These are phyloP conservation scores for Enoplolaimus lenunculus DNA, from an alignment of 2,888 invertebrate genomes.

Conservation along the genomic window DNA sequence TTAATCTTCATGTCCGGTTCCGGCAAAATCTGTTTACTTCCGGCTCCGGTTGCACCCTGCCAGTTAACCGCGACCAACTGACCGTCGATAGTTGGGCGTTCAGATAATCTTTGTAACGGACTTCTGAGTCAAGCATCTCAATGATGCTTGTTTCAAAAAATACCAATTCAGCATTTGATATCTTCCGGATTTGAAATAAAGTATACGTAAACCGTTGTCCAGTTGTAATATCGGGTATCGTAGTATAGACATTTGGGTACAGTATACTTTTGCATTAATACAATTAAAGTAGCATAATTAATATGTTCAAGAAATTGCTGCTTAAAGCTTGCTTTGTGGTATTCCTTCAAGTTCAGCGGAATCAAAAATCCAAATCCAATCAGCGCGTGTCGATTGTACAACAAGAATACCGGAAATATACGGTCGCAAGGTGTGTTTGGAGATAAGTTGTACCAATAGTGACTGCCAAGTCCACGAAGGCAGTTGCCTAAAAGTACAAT, in stretches of 20 bases:
- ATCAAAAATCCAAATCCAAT: constrained; percentile 1
- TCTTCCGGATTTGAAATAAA: too few relatives aligned
- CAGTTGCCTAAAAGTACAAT: too few relatives aligned
- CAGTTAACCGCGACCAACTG: too few relatives aligned
- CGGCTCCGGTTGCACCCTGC: too few relatives aligned
- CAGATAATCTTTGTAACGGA: too few relatives aligned
- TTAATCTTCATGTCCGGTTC: too few relatives aligned
- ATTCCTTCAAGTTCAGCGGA: background rate
- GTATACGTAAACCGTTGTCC: constrained; percentile 4
- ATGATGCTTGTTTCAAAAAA: too few relatives aligned
- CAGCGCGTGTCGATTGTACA: constrained; percentile 27
- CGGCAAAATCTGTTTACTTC: too few relatives aligned
- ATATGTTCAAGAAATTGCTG: background rate
- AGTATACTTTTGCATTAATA: background rate
- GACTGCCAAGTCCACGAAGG: constrained; percentile 22
- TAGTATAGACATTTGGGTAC: background rate
- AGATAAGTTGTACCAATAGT: constrained; percentile 35
- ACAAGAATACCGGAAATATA: constrained; percentile 34
- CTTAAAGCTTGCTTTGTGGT: too few relatives aligned
- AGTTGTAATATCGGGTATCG: background rate
- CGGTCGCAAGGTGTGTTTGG: constrained; percentile 33
- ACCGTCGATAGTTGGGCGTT: too few relatives aligned
- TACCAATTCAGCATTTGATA: too few relatives aligned
- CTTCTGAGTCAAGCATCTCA: too few relatives aligned
- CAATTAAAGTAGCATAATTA: background rate